Percentiles rank a stretch among this genome's conserved stretches.
Conservation (phyloP, 2,888 invertebrate species). For the Zelleria hepariella region DNA sequence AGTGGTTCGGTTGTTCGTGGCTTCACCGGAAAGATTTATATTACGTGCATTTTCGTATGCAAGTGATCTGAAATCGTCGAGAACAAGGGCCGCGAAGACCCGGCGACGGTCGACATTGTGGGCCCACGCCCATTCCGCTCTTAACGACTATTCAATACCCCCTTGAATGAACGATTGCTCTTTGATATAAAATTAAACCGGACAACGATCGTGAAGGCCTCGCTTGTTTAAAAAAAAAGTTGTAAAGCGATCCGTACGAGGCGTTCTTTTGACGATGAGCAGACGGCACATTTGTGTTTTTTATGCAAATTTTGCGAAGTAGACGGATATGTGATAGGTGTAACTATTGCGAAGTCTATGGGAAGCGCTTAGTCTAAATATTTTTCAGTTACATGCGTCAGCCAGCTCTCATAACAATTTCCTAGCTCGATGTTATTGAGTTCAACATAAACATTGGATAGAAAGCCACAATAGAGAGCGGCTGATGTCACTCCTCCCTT, state of each 20-base stretch:
- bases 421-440: too few species aligned
- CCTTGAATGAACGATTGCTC: conserved; percentile 68
- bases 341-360: conserved; percentile 20
- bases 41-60: conserved; percentile 69
- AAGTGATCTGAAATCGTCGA: conserved; percentile 69
- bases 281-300: background rate
- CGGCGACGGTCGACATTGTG: conserved; percentile 39
- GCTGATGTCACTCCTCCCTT: conserved; percentile 1
- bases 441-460: background rate
- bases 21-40: conserved; percentile 71
- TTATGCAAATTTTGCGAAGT: conserved; percentile 21
- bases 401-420: too few species aligned
- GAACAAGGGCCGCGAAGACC: conserved; percentile 21
- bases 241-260: conserved; percentile 60
- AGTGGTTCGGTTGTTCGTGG: conserved; percentile 64
- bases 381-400: background rate
- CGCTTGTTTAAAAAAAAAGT: conserved; percentile 40
- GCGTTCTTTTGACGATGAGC: conserved; percentile 7
- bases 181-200: conserved; percentile 60
- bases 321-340: conserved; percentile 31
- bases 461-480: background rate
- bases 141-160: conserved; percentile 68
- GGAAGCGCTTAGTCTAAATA: conserved; percentile 18
- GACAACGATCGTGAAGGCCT: conserved; percentile 47
- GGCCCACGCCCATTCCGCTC: conserved; percentile 59